Conservation (phyloP, 2,888 invertebrate species). For the Podabrus alpinus region DNA sequence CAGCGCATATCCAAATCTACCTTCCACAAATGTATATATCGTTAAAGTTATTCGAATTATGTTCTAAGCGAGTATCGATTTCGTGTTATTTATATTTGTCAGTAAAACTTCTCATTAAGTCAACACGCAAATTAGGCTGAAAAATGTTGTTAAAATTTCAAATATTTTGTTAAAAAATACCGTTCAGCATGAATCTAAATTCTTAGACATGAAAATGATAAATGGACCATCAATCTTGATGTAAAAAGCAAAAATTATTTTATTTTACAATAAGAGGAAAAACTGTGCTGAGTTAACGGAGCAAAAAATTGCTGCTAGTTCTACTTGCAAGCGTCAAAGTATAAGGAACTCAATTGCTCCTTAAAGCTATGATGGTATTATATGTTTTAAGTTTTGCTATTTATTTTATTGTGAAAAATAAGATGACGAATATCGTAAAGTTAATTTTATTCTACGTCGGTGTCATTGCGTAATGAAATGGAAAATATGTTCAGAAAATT, state of each 20-base stretch:
- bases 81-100: neutral
- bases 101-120: neutral
- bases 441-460: neutral
- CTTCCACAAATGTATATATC: neutral
- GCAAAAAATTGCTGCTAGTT: conserved; percentile 1
- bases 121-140: neutral
- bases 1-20: neutral
- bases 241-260: neutral
- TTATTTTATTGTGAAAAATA: neutral
- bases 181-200: neutral
- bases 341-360: neutral
- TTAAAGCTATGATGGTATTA: neutral
- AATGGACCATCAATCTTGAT: neutral
- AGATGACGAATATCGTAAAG: neutral
- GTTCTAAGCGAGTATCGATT: neutral
- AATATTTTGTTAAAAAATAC: neutral
- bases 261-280: neutral
- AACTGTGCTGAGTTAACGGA: neutral
- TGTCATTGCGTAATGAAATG: neutral
- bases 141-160: neutral
- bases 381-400: neutral
- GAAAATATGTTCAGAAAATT: neutral
- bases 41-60: neutral
- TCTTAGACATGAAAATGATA: neutral
- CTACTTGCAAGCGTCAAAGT: neutral